Conservation (phyloP, 2,888 invertebrate genomes). For the Celastrina argiolus region DNA sequence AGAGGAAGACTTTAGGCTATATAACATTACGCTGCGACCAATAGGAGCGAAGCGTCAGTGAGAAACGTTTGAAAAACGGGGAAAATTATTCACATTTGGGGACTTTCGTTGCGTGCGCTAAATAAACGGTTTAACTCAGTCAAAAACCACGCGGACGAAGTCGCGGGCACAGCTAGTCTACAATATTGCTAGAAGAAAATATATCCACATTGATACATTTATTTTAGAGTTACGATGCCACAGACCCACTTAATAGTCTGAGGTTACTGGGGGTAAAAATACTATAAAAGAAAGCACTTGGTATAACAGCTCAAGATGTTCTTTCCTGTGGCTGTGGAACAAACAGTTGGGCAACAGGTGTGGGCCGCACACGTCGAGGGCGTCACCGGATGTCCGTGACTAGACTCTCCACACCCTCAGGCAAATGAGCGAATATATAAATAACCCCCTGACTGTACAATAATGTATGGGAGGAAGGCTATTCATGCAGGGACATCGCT, state of each 20-base stretch:
- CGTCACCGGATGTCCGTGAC: conserved; percentile 25
- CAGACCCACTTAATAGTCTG: not conserved
- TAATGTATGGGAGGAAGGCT: not conserved
- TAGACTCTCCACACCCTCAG: conserved; percentile 18
- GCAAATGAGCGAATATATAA: not conserved
- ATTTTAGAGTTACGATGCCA: not conserved
- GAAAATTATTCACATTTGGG: too few relatives aligned
- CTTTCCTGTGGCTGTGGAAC: not conserved
- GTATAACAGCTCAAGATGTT: not conserved
- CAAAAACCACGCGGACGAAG: too few relatives aligned
- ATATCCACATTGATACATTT: too few relatives aligned
- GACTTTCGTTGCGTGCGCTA: too few relatives aligned
- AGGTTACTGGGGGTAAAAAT: not conserved
- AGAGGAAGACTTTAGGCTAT: too few relatives aligned
- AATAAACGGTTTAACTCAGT: too few relatives aligned
- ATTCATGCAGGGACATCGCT: too few relatives aligned
- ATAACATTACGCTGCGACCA: too few relatives aligned
- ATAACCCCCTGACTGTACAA: not conserved
- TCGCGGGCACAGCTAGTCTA: too few relatives aligned
- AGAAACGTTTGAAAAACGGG: too few relatives aligned
- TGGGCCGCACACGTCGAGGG: conserved; percentile 22
- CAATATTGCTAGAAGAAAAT: too few relatives aligned
- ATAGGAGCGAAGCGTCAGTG: too few relatives aligned
- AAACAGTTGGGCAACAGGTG: conserved; percentile 22
- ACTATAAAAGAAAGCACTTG: not conserved